Conservation (phyloP, 2,888 invertebrate species). For the Congeria kusceri region DNA sequence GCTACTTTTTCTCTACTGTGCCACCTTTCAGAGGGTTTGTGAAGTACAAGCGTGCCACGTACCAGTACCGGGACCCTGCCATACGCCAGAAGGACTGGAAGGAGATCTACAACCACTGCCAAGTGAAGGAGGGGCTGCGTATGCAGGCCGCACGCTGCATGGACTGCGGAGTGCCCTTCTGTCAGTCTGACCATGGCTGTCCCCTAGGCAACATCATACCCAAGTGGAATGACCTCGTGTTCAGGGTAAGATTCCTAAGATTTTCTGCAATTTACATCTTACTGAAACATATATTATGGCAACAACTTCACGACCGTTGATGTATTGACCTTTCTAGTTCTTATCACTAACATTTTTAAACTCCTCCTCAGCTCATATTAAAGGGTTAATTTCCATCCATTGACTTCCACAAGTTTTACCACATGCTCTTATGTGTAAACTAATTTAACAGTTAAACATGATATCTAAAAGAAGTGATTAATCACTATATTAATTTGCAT, state of each 20-base stretch:
- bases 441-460: no score
- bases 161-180: conserved; percentile 99
- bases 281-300: no score
- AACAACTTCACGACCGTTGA: no score
- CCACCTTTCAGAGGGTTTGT: conserved; percentile 92
- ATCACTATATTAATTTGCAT: no score
- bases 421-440: no score
- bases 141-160: conserved; percentile 90
- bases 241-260: conserved; percentile 87
- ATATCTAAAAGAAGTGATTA: no score
- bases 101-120: conserved; percentile 95
- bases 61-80: conserved; percentile 93
- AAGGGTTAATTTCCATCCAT: no score
- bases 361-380: no score
- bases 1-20: conserved; percentile 9
- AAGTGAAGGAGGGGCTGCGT: conserved; percentile 92
- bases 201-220: conserved; percentile 99
- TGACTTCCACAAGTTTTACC: no score
- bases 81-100: conserved; percentile 97
- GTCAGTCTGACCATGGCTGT: conserved; percentile 97
- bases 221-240: conserved; percentile 99
- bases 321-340: no score
- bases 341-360: no score
- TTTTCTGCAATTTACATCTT: no score
- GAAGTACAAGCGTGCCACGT: conserved; percentile 96